Evolutionary conservation across 1,140 invertebrate species (phyloP), one percentile per base, ranked within the genome.

Genomic region (Musca domestica): DNA sequence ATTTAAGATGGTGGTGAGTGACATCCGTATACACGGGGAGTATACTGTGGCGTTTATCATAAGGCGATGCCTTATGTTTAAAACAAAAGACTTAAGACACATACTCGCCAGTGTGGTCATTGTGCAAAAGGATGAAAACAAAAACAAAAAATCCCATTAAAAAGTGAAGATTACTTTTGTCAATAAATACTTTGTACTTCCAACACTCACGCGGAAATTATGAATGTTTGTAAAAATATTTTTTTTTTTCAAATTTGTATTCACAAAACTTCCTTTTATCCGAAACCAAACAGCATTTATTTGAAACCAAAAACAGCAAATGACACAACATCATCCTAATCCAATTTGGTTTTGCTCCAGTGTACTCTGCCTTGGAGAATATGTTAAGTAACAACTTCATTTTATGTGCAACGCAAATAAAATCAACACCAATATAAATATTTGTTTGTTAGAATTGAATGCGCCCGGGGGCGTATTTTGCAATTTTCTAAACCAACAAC

Each of bases 371-470:
- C 10, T 34, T 61, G 27, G 20, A 34, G 17, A 34, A 34, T 27
- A 30, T 30, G n/a, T 1, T 6, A n/a, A 51, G 15, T 61, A 61
- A 34, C 27, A 41, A 34, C n/a, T 61, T 27, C n/a, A 58, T 27
- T 34, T 61, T 30, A 19, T 22, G 41, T 41, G 41, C 34, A 61
- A 61, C 56, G 15, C 27, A 61, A 61, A 61, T 30, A 61, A 41
- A 61, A 61, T 61, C 56, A 61, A 61, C 30, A 12, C 30, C 56
- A 34, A 61, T 61, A 61, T 61, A 61, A 61, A 61, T 61, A 61
- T 61, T 61, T 61, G 56, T 61, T 61, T 61, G 56, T 61, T 30
- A 41, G 27, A 17, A 41, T 41, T 5, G 12, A 41, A 41, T 10
- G 5, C 5, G 5, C 34, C 34, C 12, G 2, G 12, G 10, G 34